Percentiles rank a stretch among this genome's conserved stretches.
phyloP scores from a whole-genome alignment of 2,797 vertebrate genomes.

The Emys orbicularis region DNA sequence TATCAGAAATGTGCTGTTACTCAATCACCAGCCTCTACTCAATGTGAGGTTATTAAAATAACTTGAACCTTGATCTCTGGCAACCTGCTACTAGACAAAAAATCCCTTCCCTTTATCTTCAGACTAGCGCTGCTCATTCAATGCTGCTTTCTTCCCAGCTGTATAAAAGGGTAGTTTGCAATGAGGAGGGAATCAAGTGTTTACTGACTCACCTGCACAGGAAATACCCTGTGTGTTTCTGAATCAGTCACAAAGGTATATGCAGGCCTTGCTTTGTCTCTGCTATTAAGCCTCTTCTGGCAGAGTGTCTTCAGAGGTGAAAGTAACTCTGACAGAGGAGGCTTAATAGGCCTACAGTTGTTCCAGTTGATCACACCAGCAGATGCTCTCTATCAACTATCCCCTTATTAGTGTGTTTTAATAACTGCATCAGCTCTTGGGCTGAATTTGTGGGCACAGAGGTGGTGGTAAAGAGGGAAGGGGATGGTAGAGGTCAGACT shows the following conservation, averaged over 20 bases:
- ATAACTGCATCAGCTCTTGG: neutral
- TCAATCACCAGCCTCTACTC: neutral
- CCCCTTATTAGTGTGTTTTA: neutral
- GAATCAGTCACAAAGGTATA: neutral
- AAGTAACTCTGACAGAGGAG: neutral
- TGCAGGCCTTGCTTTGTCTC: neutral
- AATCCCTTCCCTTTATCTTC: neutral
- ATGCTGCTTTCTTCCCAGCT: slow-evolving; percentile 13
- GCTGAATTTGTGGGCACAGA: neutral
- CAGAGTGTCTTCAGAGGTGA: neutral
- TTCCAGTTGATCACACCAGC: neutral
- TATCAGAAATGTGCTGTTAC: neutral
- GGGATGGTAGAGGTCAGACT: neutral
- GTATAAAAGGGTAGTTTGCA: neutral
- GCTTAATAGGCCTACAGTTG: neutral
- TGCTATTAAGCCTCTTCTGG: neutral
- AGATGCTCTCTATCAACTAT: neutral
- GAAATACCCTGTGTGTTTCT: neutral
- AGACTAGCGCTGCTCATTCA: neutral
- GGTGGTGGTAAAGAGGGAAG: neutral
- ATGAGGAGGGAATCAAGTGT: slow-evolving; percentile 1
- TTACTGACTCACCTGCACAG: neutral
- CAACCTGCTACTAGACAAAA: neutral
- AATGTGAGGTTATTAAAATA: neutral
- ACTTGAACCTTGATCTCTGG: neutral